Evolutionary conservation across 2,113 vertebrate genomes (phyloP), one percentile per base, ranked within the genome.

Genomic region (Peromyscus leucopus): DNA sequence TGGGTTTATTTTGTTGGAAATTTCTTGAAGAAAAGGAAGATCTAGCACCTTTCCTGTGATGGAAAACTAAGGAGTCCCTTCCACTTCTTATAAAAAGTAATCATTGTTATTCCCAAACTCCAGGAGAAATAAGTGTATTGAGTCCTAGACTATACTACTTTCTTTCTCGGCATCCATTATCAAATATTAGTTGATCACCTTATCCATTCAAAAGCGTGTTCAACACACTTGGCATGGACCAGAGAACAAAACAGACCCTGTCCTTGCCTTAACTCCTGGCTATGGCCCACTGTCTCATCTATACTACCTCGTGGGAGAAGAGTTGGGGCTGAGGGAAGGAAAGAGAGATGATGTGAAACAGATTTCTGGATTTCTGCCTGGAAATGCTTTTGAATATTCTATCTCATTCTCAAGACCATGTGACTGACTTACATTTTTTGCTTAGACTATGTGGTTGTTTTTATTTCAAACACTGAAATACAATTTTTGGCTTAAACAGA

Each of bases 11-110:
- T 59, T 74, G 39, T 72, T 83, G 39, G 2, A 57, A 26, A 13
- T 10, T 78, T 39, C 11, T 92, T 51, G 10, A 57, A 71, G 59
- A 90, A 82, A 57, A 57, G 67, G 57, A 87, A 36, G 48, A 61
- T 39, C 22, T 69, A 89, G 22, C 12, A 42, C 4, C 46, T 48
- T 80, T 33, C 80, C 76, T 95, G 5, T 46, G 33, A 26, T 80
- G 3, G 36, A 85, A 94, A 91, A 46, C 48, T 61, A 42, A 96
- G 72, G 26, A 69, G 57, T 91, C 48, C 26, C 33, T 85, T 57
- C 28, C 71, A 19, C 65, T 92, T 59, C 78, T 86, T 71, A 33
- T 59, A 90, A 71, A 31, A 92, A 93, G 75, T 90, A 39, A 67
- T 51, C n/a, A 51, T 61, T 91, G 84, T 89, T 36, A n/a, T 59